Base-by-base conservation (phyloP, 1,140 invertebrate species). In the Onthophagus taurus region DNA sequence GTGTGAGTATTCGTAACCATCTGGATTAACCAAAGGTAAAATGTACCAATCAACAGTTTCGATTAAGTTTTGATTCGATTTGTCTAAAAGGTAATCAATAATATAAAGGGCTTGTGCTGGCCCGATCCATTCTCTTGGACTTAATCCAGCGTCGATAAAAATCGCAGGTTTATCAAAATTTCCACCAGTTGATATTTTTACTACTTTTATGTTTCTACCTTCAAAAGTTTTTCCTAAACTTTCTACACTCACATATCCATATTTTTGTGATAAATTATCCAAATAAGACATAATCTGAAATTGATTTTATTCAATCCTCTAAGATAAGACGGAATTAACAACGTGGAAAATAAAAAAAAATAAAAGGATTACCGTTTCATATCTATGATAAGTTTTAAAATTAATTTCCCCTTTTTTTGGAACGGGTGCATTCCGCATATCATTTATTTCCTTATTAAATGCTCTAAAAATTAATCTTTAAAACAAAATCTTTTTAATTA, bases 1-100 rank as follows among this genome's bases (percentile, higher is more conserved):
- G 31, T 76, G 72, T 1, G 76, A 71, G 52, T 74, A 83, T 48
- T 76, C 74, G 52, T 84, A 83, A 9, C 83, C 82, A 57, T 86
- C 83, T 1, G 83, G 80, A 61, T 86, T 86, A n/a, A 76, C 52
- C 13, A 79, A 61, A 0, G 78, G 78, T 24, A 85, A 50, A 39
- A 89, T 77, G 56, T 80, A 74, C 76, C 78, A 78, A 48, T 80
- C 75, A 33, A 76, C 68, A 24, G 68, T 58, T 16, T 70, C 57
- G 16, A 75, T 48, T 2, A 74, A 45, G 11, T 61, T 17, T 13
- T 43, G 48, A 2, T 19, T 31, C 12, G 63, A 57, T 3, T 72
- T 72, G 34, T 72, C 59, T 12, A 76, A 64, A 29, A 78, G 54
- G 60, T 78, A 65, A 50, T 76, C 65, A 52, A 80, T 75, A 41